Evolutionary conservation across 2,113 vertebrate species (phyloP).

Genomic region (Ictalurus furcatus): DNA sequence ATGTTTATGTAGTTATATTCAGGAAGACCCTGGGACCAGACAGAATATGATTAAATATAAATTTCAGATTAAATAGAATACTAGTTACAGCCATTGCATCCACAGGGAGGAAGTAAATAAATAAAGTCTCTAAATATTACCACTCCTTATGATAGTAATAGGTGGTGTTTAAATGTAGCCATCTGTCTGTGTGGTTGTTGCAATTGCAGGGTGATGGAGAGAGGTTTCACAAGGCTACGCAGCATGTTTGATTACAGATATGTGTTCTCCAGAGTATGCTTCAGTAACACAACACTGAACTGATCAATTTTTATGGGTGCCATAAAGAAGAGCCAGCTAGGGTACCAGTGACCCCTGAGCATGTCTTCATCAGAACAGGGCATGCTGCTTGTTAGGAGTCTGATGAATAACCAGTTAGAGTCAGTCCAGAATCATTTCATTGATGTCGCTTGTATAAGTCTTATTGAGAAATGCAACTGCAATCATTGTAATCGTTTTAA

Average conservation of each 20-base stretch:
- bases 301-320: slow-evolving; percentile 74
- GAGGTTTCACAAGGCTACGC: slow-evolving; percentile 43
- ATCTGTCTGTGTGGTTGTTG: slow-evolving; percentile 9
- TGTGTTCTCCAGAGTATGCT: slow-evolving; percentile 64
- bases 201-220: slow-evolving; percentile 23
- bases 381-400: background rate
- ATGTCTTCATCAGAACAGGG: slow-evolving; percentile 52
- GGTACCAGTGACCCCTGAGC: slow-evolving; percentile 27
- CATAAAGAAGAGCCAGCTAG: slow-evolving; percentile 64
- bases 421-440: slow-evolving; percentile 17
- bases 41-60: background rate
- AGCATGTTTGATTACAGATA: slow-evolving; percentile 66
- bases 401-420: slow-evolving; percentile 22
- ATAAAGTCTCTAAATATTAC: slow-evolving; percentile 37
- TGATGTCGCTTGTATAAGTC: slow-evolving; percentile 18
- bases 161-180: slow-evolving; percentile 30
- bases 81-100: background rate
- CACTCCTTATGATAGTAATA: slow-evolving; percentile 20
- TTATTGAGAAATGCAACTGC: slow-evolving; percentile 23
- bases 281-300: slow-evolving; percentile 62
- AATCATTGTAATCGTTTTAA: background rate
- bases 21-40: background rate
- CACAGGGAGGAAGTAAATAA: slow-evolving; percentile 18
- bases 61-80: background rate
- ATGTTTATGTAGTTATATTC: background rate